phyloP scores from a whole-genome alignment of 2,797 vertebrate species.

The Pseudochirops corinnae region DNA sequence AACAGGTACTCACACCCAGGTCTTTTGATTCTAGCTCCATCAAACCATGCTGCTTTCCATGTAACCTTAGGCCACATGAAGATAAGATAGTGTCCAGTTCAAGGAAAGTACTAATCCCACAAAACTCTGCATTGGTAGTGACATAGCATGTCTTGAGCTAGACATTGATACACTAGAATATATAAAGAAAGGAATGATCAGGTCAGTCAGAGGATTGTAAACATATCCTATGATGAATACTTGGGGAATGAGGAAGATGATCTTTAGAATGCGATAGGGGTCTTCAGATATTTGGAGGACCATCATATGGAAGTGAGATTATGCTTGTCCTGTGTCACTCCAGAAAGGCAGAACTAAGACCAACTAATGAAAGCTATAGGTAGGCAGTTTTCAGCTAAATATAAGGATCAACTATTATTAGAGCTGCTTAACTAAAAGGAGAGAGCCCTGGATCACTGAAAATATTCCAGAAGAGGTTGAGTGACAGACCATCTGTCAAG shows the following conservation, averaged over 20 bases:
- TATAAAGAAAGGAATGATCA: not conserved
- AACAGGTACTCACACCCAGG: not conserved
- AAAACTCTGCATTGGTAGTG: not conserved
- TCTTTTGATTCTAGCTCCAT: not conserved
- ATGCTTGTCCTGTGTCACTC: not conserved
- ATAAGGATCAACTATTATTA: not conserved
- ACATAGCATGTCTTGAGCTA: not conserved
- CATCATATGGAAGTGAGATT: not conserved
- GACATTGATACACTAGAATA: not conserved
- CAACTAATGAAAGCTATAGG: not conserved
- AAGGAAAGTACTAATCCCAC: not conserved
- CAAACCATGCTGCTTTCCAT: not conserved
- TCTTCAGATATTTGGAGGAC: not conserved
- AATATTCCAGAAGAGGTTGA: not conserved
- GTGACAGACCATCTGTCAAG: not conserved
- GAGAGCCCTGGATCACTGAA: not conserved
- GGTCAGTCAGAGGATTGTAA: not conserved
- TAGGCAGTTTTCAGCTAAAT: not conserved
- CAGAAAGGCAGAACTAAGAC: not conserved
- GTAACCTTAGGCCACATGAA: not conserved
- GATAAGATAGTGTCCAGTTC: not conserved
- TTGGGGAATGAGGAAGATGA: not conserved
- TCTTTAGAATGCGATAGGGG: not conserved
- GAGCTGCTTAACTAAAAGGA: not conserved
- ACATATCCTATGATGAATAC: not conserved